Evolutionary conservation across 37 sponge, comb jelly and placozoan species (phyloP), one percentile per base, ranked within the genome.

Genomic region (Halisarca cf. caerulea): DNA sequence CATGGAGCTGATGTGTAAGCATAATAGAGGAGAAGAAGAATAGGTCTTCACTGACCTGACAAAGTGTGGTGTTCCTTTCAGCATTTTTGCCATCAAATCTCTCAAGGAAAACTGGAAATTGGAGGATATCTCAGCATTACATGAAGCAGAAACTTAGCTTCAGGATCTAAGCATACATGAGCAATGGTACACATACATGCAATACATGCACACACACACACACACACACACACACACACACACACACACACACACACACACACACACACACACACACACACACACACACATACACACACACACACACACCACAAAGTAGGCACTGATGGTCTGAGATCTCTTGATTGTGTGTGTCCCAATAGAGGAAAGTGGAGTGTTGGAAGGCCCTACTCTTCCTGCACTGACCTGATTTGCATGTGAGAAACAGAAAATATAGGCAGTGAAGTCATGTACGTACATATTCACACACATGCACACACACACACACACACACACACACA

Each of bases 51-150:
- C 81, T 44, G 39, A 92, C 93, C 94, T 84, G 38, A 95, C 89
- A 82, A 95, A 95, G 59, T 95, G 96, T 32, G 96, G 93, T 30
- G 55, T 89, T 28, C 87, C 96, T 6, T 39, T 62, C 34, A 86
- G 58, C 90, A 95, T 95, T 39, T 88, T 92, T 33, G 91, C 66
- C 89, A 95, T 88, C 58, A 95, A 70, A 21, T 95, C 96, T 7
- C 93, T 60, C 35, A 95, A 66, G 15, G 93, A 95, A 66, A 90
- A 80, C 88, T 92, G n/a, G n/a, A n/a, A n/a, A n/a, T n/a, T n/a
- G n/a, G n/a, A n/a, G n/a, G n/a, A n/a, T n/a, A n/a, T n/a, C n/a
- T n/a, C n/a, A n/a, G n/a, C n/a, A n/a, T n/a, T n/a, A 70, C 21
- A 88, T n/a, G 64, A 62, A 28, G 6, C 30, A 28, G 64, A 62